Percentiles rank a stretch among this genome's conserved stretches.
phyloP scores from a whole-genome alignment of 2,888 invertebrate species.

The Ornithoptera alexandrae region DNA sequence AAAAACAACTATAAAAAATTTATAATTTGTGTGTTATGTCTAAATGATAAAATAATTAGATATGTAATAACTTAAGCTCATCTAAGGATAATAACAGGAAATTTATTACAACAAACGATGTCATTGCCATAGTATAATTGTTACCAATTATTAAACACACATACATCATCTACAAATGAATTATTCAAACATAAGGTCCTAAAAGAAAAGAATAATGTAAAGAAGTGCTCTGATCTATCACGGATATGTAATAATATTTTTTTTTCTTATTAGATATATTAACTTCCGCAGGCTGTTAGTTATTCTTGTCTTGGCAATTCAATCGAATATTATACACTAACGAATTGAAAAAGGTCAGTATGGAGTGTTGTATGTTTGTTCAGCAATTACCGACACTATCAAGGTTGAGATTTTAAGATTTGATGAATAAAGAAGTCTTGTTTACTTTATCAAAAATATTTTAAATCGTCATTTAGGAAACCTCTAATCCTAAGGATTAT shows the following conservation, averaged over 20 bases:
- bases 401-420: slow-evolving; percentile 44
- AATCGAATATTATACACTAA: slow-evolving; percentile 47
- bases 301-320: slow-evolving; percentile 41
- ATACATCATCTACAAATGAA: neutral
- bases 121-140: slow-evolving; percentile 2
- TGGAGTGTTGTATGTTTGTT: slow-evolving; percentile 59
- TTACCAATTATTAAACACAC: neutral
- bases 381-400: slow-evolving; percentile 60
- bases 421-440: slow-evolving; percentile 38
- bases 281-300: slow-evolving; percentile 16
- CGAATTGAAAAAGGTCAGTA: slow-evolving; percentile 64
- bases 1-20: no score
- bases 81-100: neutral
- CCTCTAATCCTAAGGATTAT: neutral
- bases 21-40: no score
- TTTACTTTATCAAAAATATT: slow-evolving; percentile 11
- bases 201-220: no score
- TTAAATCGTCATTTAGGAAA: neutral
- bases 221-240: neutral
- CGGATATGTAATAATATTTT: neutral
- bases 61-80: neutral
- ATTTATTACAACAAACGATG: neutral
- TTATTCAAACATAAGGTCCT: no score
- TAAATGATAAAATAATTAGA: neutral
- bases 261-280: slow-evolving; percentile 11